These are phyloP conservation scores for Pammene aurita DNA, from an alignment of 2,888 invertebrate genomes.

Conservation along the genomic window DNA sequence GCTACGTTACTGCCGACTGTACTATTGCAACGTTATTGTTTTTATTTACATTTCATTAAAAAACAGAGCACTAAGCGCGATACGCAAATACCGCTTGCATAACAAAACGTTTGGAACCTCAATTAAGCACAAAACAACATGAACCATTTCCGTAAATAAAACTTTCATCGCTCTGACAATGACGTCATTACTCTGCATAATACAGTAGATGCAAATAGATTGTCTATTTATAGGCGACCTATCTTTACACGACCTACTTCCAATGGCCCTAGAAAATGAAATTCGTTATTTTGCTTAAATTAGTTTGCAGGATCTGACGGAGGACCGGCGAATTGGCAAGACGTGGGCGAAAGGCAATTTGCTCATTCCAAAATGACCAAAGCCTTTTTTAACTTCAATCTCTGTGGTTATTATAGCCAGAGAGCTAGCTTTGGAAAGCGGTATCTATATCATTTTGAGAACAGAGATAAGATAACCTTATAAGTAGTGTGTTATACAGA, in stretches of 20 bases:
- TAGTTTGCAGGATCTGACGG: conserved; percentile 11
- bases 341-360: conserved; percentile 23
- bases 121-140: conserved; percentile 8
- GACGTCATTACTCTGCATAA: conserved; percentile 38
- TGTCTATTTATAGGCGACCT: conserved; percentile 36
- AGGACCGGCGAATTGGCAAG: conserved; percentile 15
- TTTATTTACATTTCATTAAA: conserved; percentile 18
- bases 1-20: not conserved
- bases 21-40: not conserved
- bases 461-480: too few species aligned
- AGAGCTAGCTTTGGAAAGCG: too few species aligned
- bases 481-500: too few species aligned
- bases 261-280: conserved; percentile 26
- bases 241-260: conserved; percentile 38
- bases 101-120: conserved; percentile 8
- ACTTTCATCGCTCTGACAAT: conserved; percentile 18
- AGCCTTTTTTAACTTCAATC: conserved; percentile 9
- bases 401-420: too few species aligned
- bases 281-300: conserved; percentile 31
- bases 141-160: conserved; percentile 26
- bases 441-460: too few species aligned
- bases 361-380: not conserved
- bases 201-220: conserved; percentile 33
- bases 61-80: not conserved
- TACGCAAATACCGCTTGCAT: not conserved